Conservation (phyloP, 2,888 invertebrate genomes). For the Amiota mariae region DNA sequence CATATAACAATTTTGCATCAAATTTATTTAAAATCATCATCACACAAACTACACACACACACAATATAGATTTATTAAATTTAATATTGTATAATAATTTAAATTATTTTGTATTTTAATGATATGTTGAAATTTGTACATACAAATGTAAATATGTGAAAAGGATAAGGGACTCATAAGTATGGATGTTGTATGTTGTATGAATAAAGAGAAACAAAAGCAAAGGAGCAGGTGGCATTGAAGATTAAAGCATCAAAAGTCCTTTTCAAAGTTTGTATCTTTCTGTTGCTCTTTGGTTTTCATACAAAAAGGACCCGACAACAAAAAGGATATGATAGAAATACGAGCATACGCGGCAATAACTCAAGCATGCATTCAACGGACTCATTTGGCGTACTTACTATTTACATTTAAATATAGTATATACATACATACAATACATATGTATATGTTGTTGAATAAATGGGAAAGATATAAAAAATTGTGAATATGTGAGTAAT, state of each 20-base stretch:
- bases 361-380: slow-evolving; percentile 11
- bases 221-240: neutral
- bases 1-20: no score
- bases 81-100: no score
- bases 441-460: neutral
- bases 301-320: neutral
- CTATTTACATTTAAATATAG: neutral
- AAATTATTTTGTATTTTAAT: no score
- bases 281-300: neutral
- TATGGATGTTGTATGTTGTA: no score
- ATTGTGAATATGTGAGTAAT: neutral
- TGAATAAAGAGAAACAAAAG: neutral
- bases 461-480: neutral
- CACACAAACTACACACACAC: no score
- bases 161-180: neutral
- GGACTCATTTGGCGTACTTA: neutral
- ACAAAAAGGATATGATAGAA: neutral
- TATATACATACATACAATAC: neutral
- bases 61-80: no score
- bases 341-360: neutral
- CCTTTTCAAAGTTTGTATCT: slow-evolving; percentile 7
- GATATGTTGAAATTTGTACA: no score
- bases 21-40: no score
- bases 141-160: neutral
- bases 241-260: slow-evolving; percentile 16